phyloP scores from a whole-genome alignment of 2,888 invertebrate genomes.

The Endotricha flammealis region DNA sequence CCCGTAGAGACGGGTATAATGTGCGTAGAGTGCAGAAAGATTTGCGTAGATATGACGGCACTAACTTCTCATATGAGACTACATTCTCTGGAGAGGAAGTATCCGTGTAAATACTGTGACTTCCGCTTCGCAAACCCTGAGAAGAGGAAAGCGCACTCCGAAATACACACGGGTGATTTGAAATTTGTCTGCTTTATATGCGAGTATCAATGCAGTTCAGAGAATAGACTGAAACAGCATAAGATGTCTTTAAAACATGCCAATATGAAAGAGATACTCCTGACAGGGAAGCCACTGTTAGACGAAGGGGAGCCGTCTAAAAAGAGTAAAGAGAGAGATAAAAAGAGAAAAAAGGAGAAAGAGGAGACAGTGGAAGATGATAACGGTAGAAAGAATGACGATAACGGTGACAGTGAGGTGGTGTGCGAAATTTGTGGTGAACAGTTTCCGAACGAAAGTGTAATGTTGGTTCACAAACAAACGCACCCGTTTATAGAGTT shows the following conservation, averaged over 20 bases:
- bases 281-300: slow-evolving; percentile 48
- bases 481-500: slow-evolving; percentile 72
- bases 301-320: slow-evolving; percentile 42
- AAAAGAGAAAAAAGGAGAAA: slow-evolving; percentile 23
- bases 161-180: slow-evolving; percentile 68
- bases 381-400: slow-evolving; percentile 40
- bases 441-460: slow-evolving; percentile 46
- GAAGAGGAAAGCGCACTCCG: slow-evolving; percentile 56
- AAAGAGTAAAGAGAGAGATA: slow-evolving; percentile 35
- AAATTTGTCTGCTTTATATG: slow-evolving; percentile 71
- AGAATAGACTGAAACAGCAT: slow-evolving; percentile 58
- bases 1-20: slow-evolving; percentile 48
- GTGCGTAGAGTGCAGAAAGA: slow-evolving; percentile 65
- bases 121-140: slow-evolving; percentile 64
- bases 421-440: slow-evolving; percentile 68
- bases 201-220: slow-evolving; percentile 67
- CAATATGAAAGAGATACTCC: slow-evolving; percentile 58
- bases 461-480: slow-evolving; percentile 64
- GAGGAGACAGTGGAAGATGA: slow-evolving; percentile 24
- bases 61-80: slow-evolving; percentile 61
- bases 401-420: slow-evolving; percentile 22
- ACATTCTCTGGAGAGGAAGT: slow-evolving; percentile 60
- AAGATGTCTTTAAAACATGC: slow-evolving; percentile 59
- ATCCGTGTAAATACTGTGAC: slow-evolving; percentile 67
- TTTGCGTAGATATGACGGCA: slow-evolving; percentile 59